phyloP scores from a whole-genome alignment of 1,140 invertebrate species.

The Steinernema feltiae region DNA sequence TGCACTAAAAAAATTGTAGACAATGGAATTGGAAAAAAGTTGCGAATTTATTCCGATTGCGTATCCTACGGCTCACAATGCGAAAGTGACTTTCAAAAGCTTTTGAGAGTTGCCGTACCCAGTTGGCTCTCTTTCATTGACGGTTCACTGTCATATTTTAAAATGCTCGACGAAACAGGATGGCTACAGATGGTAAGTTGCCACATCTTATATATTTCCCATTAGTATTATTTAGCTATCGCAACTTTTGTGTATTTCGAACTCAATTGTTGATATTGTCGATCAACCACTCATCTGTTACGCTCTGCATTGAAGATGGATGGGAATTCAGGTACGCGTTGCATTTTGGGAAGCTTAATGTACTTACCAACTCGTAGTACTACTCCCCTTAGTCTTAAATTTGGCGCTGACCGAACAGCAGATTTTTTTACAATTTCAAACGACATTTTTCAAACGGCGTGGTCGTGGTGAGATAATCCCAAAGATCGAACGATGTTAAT shows the following conservation, averaged over 20 bases:
- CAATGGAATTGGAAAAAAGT: slow-evolving; percentile 71
- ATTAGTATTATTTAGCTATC: slow-evolving; percentile 29
- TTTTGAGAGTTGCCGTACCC: slow-evolving; percentile 85
- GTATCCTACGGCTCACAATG: slow-evolving; percentile 81
- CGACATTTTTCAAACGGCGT: too few species aligned
- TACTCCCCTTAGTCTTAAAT: background rate
- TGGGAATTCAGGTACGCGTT: too few species aligned
- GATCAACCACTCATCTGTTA: slow-evolving; percentile 89
- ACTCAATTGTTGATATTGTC: slow-evolving; percentile 77
- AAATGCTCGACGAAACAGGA: slow-evolving; percentile 82
- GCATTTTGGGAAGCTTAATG: too few species aligned
- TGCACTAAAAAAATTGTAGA: slow-evolving; percentile 61
- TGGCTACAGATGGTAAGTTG: slow-evolving; percentile 71
- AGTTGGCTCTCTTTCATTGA: slow-evolving; percentile 62
- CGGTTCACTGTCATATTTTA: slow-evolving; percentile 56
- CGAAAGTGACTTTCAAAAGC: slow-evolving; percentile 90
- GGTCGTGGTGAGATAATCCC: too few species aligned
- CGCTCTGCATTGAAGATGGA: slow-evolving; percentile 88
- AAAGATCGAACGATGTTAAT: too few species aligned
- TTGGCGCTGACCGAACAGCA: background rate
- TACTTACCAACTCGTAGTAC: background rate
- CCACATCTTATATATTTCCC: background rate
- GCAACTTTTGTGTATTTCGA: slow-evolving; percentile 28
- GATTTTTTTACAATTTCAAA: too few species aligned
- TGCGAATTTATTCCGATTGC: slow-evolving; percentile 86